A percentile compares a stretch with the other conserved stretches of the same genome.
phyloP scores from a whole-genome alignment of 2,888 invertebrate species.

The Resseliella maxima region DNA sequence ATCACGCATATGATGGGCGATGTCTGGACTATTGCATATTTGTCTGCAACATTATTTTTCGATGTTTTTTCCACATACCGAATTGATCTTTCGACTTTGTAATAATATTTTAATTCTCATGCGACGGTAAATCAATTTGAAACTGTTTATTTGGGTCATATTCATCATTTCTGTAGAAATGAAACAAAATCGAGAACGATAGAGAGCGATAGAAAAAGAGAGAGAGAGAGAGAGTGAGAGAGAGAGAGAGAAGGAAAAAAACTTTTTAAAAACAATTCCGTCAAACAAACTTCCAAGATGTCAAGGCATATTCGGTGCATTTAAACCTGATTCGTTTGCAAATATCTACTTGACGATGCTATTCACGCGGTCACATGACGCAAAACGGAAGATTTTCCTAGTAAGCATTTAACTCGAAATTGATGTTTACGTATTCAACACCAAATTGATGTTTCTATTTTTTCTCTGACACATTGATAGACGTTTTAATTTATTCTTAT shows the following conservation, averaged over 20 bases:
- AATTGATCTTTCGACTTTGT: background rate
- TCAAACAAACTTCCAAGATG: background rate
- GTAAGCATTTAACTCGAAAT: background rate
- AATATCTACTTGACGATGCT: background rate
- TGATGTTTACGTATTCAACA: background rate
- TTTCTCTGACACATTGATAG: background rate
- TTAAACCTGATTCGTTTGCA: background rate
- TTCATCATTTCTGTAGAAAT: background rate
- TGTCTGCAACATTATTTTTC: background rate
- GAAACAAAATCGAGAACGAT: background rate
- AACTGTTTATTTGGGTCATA: background rate
- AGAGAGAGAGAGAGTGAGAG: too few relatives aligned
- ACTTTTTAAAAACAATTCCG: background rate
- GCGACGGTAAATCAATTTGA: background rate
- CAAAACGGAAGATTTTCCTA: background rate
- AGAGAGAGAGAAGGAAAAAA: too few relatives aligned
- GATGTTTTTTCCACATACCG: background rate
- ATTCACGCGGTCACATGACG: background rate
- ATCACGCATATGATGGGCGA: background rate
- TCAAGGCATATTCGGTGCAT: background rate
- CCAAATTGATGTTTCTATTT: background rate
- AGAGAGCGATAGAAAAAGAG: too few relatives aligned
- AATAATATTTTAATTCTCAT: background rate
- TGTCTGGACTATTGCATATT: background rate
- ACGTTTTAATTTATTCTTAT: background rate